Evolutionary conservation across 2,888 invertebrate species (phyloP).

Genomic region (Neocrepidodera transversa): DNA sequence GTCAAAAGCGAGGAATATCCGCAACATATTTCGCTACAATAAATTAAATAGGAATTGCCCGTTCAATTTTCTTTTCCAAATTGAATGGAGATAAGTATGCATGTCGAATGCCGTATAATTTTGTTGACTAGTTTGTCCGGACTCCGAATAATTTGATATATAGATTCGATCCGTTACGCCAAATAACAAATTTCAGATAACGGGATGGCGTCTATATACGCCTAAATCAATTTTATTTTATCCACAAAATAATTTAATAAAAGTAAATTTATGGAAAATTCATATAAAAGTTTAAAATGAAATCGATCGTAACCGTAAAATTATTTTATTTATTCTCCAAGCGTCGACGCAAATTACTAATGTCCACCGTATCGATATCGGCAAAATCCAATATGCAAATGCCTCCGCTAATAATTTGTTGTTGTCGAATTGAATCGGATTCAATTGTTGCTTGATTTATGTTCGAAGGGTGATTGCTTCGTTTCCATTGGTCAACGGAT

Average conservation of each 20-base stretch:
- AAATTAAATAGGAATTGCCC: constrained; percentile 35
- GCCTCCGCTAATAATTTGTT: constrained; percentile 44
- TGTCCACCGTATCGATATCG: not conserved
- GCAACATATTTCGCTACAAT: constrained; percentile 21
- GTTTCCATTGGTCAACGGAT: constrained; percentile 43
- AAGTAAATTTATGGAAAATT: too few relatives aligned
- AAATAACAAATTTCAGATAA: constrained; percentile 59
- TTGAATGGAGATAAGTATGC: constrained; percentile 44
- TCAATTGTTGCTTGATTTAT: constrained; percentile 55
- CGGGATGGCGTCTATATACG: constrained; percentile 26
- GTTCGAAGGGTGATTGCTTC: constrained; percentile 33
- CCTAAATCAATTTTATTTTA: constrained; percentile 17
- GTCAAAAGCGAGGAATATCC: constrained; percentile 10
- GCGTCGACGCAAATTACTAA: not conserved
- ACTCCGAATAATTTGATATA: constrained; percentile 55
- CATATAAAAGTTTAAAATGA: too few relatives aligned
- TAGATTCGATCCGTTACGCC: constrained; percentile 60
- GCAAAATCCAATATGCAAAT: constrained; percentile 26
- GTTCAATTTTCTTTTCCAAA: constrained; percentile 39
- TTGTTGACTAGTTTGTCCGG: constrained; percentile 40
- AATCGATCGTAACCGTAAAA: not conserved
- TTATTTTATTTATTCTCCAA: not conserved
- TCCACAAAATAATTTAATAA: too few relatives aligned
- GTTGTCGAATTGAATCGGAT: constrained; percentile 53
- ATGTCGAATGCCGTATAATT: constrained; percentile 47